Evolutionary conservation across 2,888 invertebrate species (phyloP), one percentile per base, ranked within the genome.

Genomic region (Dolichomitus sp.): DNA sequence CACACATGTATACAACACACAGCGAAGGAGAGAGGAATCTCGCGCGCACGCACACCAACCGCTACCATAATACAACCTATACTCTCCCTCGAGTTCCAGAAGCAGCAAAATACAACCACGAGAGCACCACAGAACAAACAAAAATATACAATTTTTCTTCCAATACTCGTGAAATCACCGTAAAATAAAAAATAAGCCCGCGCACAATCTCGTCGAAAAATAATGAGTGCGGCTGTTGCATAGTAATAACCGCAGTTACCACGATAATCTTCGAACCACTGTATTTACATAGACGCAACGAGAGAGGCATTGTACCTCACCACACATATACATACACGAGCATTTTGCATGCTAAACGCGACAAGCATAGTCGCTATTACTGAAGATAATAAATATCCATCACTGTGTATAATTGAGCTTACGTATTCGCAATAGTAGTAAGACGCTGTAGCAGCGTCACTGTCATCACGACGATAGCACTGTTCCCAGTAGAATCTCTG

Each of bases 351-450:
- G 27, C 4, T 54, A 54, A 54, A 12, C 50, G 50, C 50, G 50
- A 52, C 7, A 5, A 19, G 5, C 50, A 11, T 19, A 52, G 50
- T 42, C 42, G 42, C 17, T 50, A 33, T 14, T 40, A 40, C 37
- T 19, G 12, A 7, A 9, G 12, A 57, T 37, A 50, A n/a, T 40
- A 37, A 7, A 54, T 27, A 65, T 70, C 50, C 66, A 73, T 69
- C 68, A 57, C 59, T 23, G 27, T 48, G 45, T 68, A 40, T 42
- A 27, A 42, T 50, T 7, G 52, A 74, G 76, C 93, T 93, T 93
- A 93, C 93, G 80, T 93, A 93, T 93, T 93, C 93, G 87, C 93
- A 93, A 80, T 93, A 93, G 87, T 93, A 93, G 86, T 93, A 93
- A 61, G 82, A 83, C 0, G 93, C 93, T n/a, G 93, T 93, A 45